Conservation (phyloP, 2,113 vertebrate genomes). For the Heterocephalus glaber region DNA sequence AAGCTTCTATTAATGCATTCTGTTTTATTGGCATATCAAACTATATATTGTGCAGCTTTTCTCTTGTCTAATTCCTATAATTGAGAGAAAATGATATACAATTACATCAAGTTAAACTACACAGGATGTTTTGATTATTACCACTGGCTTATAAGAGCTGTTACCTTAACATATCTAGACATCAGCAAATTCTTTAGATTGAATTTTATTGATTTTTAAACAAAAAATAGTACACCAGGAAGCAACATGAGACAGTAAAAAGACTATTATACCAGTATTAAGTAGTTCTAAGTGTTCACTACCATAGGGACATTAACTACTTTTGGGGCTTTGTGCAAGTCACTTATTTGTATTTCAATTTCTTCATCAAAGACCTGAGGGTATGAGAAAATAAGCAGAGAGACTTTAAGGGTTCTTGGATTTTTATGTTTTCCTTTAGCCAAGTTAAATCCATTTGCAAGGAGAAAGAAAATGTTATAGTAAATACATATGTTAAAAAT, state of each 20-base stretch:
- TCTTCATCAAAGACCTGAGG: slow-evolving; percentile 31
- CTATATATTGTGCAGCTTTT: slow-evolving; percentile 25
- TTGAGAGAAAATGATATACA: slow-evolving; percentile 69
- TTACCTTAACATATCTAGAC: slow-evolving; percentile 60
- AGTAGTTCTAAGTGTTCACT: neutral
- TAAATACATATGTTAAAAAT: neutral
- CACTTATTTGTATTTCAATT: neutral
- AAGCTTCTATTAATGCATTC: slow-evolving; percentile 70
- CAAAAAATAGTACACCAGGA: slow-evolving; percentile 53
- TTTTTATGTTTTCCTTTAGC: neutral
- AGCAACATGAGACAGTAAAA: neutral
- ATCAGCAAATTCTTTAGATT: slow-evolving; percentile 61
- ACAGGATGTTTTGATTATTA: slow-evolving; percentile 70
- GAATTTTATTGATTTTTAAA: slow-evolving; percentile 35
- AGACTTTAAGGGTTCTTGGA: neutral
- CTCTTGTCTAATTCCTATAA: slow-evolving; percentile 70
- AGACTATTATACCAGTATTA: neutral
- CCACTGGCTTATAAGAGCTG: slow-evolving; percentile 39
- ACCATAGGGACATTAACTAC: neutral
- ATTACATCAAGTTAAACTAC: slow-evolving; percentile 76
- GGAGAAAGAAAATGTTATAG: neutral
- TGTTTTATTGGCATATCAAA: slow-evolving; percentile 72
- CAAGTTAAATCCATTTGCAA: slow-evolving; percentile 38
- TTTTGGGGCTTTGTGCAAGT: neutral
- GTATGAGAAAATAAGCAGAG: neutral